phyloP scores from a whole-genome alignment of 1,140 invertebrate genomes.

The Heliothis virescens region DNA sequence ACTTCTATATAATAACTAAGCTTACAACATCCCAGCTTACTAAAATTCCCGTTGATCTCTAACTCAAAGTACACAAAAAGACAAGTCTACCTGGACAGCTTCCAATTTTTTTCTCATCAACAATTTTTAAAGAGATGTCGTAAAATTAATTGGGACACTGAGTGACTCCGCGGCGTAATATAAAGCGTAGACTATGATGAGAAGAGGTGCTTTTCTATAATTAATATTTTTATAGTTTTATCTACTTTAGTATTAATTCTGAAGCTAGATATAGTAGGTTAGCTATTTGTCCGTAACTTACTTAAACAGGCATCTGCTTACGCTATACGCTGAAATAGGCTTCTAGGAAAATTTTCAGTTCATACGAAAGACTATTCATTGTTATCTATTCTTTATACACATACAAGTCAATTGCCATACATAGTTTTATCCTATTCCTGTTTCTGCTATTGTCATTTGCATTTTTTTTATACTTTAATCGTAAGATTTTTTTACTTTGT shows the following conservation, averaged over 20 bases:
- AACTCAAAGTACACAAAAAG: slow-evolving; percentile 30
- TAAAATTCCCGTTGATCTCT: neutral
- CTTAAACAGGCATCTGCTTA: no score
- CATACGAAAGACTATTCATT: no score
- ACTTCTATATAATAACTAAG: neutral
- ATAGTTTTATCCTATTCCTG: no score
- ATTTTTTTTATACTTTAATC: no score
- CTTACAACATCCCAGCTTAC: neutral
- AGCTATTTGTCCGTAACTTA: neutral
- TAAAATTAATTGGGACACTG: slow-evolving; percentile 53
- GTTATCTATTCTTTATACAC: no score
- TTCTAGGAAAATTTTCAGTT: no score
- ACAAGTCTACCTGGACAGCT: slow-evolving; percentile 47
- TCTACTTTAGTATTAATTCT: neutral
- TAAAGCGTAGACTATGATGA: neutral
- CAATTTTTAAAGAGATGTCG: slow-evolving; percentile 54
- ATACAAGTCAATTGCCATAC: no score
- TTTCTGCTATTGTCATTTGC: no score
- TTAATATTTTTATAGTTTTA: slow-evolving; percentile 47
- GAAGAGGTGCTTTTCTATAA: slow-evolving; percentile 43
- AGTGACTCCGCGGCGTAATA: slow-evolving; percentile 44
- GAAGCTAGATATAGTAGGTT: neutral
- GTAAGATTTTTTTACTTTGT: no score
- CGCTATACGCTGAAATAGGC: no score
- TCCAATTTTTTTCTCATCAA: slow-evolving; percentile 58